Evolutionary conservation across 2,888 invertebrate genomes (phyloP).

Genomic region (Gisinianus flammeolus): DNA sequence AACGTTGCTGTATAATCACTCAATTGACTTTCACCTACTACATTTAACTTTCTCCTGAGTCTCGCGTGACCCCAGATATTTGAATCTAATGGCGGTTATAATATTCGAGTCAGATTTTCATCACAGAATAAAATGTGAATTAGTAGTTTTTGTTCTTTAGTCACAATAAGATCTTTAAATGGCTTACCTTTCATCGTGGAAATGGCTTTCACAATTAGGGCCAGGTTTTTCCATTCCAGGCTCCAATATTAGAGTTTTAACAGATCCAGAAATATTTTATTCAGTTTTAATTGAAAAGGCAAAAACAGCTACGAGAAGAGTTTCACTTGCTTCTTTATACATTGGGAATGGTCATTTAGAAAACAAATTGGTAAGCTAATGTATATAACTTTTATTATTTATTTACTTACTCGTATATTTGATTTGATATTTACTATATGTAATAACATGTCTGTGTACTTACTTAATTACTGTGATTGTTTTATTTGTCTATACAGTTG

Average conservation of each 20-base stretch:
- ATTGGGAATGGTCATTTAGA: constrained; percentile 88
- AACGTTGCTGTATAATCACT: too few relatives aligned
- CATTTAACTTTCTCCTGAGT: too few relatives aligned
- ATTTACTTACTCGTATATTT: not conserved
- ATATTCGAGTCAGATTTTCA: too few relatives aligned
- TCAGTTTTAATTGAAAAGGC: constrained; percentile 73
- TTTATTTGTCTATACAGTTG: constrained; percentile 62
- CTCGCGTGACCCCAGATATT: too few relatives aligned
- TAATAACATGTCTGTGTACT: not conserved
- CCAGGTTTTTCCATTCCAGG: constrained; percentile 64
- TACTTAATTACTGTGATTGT: constrained; percentile 26
- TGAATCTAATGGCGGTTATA: too few relatives aligned
- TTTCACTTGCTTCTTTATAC: constrained; percentile 89
- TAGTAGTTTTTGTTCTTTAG: too few relatives aligned
- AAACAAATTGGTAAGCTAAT: constrained; percentile 69
- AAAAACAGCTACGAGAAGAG: constrained; percentile 71
- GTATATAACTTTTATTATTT: constrained; percentile 9
- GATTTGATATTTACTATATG: not conserved
- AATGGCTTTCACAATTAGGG: constrained; percentile 59
- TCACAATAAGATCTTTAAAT: too few relatives aligned
- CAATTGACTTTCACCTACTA: too few relatives aligned
- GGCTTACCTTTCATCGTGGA: constrained; percentile 31
- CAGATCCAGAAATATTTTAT: constrained; percentile 79
- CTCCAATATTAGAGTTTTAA: constrained; percentile 72
- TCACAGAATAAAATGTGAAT: too few relatives aligned